A percentile compares a stretch with the other conserved stretches of the same genome.
These are phyloP conservation scores for Halcyon malimbica DNA, from an alignment of 2,113 vertebrate species.

Conservation along the genomic window DNA sequence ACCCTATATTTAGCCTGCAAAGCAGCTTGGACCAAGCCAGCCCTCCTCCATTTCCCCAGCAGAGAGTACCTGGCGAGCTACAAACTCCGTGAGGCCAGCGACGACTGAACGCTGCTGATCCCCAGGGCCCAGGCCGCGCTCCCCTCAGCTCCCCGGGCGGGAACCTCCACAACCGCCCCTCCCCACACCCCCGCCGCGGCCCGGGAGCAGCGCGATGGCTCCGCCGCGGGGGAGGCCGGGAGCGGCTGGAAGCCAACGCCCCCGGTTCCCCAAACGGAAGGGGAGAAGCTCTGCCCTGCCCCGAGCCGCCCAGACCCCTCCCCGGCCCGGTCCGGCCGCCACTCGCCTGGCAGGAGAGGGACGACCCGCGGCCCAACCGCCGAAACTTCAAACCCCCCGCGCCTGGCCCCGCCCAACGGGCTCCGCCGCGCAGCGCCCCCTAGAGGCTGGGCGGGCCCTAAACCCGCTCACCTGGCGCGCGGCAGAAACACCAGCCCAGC, in stretches of 20 bases:
- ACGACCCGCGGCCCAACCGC: neutral
- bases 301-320: neutral
- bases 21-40: neutral
- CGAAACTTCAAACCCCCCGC: neutral
- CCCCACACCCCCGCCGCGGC: neutral
- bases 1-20: constrained; percentile 41
- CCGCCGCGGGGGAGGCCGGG: too few species aligned
- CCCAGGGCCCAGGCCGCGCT: neutral
- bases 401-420: neutral
- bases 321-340: neutral
- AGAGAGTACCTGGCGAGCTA: neutral
- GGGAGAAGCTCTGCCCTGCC: neutral
- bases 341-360: neutral
- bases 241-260: neutral
- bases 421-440: neutral
- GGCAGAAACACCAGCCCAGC: neutral
- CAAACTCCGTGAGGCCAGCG: neutral
- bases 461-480: neutral
- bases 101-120: accelerated
- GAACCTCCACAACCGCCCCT: neutral
- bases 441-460: neutral
- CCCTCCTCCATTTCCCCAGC: neutral
- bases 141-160: neutral
- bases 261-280: accelerated
- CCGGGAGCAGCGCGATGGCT: neutral